Conservation (phyloP, 2,888 invertebrate genomes). For the Phasia obesa region DNA sequence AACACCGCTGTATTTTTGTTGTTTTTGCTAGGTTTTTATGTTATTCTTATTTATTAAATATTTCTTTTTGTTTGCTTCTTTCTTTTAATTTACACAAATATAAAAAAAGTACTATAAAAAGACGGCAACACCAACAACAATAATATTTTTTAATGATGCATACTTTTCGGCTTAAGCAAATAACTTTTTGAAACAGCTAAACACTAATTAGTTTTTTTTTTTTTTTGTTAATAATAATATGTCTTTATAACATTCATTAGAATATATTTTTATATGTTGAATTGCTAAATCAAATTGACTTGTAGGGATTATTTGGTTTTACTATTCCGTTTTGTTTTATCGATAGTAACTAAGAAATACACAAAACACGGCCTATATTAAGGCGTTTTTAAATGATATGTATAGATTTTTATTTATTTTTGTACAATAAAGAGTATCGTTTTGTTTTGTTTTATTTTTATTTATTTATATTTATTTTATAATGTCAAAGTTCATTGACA, state of each 20-base stretch:
- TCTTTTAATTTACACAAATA: slow-evolving; percentile 1
- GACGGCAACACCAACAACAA: slow-evolving; percentile 44
- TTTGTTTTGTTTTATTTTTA: neutral
- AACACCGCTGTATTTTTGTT: neutral
- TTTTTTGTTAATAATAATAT: neutral
- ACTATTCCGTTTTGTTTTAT: slow-evolving; percentile 10
- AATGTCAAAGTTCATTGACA: slow-evolving; percentile 49
- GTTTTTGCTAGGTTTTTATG: slow-evolving; percentile 5
- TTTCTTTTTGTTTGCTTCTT: slow-evolving; percentile 11
- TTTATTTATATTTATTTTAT: neutral
- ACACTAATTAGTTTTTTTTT: neutral
- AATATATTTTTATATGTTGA: neutral
- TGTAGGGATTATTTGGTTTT: slow-evolving; percentile 18
- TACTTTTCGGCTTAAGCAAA: slow-evolving; percentile 56
- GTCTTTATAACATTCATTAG: neutral
- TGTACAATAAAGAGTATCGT: neutral
- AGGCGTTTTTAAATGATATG: slow-evolving; percentile 65
- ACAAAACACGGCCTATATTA: slow-evolving; percentile 25
- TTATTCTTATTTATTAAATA: neutral
- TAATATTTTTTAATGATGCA: slow-evolving; percentile 41
- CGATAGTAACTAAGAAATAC: slow-evolving; percentile 20
- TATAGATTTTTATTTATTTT: slow-evolving; percentile 11
- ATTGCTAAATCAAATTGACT: slow-evolving; percentile 28
- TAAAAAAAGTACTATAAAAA: neutral
- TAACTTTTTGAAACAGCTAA: neutral